Percentiles rank a stretch among this genome's conserved stretches.
phyloP scores from a whole-genome alignment of 2,888 invertebrate species.

The Athalia rosae region DNA sequence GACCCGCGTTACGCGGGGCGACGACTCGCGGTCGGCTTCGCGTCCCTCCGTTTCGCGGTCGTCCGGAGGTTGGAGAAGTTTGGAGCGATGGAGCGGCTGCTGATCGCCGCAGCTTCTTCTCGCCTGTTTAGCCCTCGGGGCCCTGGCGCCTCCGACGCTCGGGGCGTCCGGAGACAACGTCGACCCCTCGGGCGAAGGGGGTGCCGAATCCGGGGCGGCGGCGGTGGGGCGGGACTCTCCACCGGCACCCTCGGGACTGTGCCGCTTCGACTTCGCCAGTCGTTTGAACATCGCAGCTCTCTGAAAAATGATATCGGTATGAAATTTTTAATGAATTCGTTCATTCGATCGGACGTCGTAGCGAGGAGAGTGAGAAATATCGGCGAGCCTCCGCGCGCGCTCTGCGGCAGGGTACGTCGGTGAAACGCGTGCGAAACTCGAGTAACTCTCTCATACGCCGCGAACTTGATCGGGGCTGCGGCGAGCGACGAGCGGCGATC shows the following conservation, averaged over 20 bases:
- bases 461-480: slow-evolving; percentile 38
- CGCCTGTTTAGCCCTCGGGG: slow-evolving; percentile 64
- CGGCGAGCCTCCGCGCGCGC: too few relatives aligned
- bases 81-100: slow-evolving; percentile 52
- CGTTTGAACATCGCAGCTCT: slow-evolving; percentile 75
- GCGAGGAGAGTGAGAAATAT: too few relatives aligned
- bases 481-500: slow-evolving; percentile 11
- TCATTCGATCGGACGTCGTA: too few relatives aligned
- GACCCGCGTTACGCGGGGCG: slow-evolving; percentile 38
- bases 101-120: slow-evolving; percentile 66
- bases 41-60: slow-evolving; percentile 56
- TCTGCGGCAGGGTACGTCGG: not conserved
- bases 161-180: slow-evolving; percentile 54
- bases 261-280: slow-evolving; percentile 80
- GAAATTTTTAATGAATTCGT: not conserved
- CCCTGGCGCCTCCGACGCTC: slow-evolving; percentile 57
- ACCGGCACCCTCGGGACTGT: slow-evolving; percentile 79
- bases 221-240: slow-evolving; percentile 74
- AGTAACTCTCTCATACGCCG: slow-evolving; percentile 33
- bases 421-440: slow-evolving; percentile 26
- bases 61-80: slow-evolving; percentile 53
- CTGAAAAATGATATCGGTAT: slow-evolving; percentile 19
- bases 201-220: slow-evolving; percentile 70
- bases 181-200: slow-evolving; percentile 57
- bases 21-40: slow-evolving; percentile 48